Conservation (phyloP, 2,888 invertebrate genomes). For the Orthosia cruda region DNA sequence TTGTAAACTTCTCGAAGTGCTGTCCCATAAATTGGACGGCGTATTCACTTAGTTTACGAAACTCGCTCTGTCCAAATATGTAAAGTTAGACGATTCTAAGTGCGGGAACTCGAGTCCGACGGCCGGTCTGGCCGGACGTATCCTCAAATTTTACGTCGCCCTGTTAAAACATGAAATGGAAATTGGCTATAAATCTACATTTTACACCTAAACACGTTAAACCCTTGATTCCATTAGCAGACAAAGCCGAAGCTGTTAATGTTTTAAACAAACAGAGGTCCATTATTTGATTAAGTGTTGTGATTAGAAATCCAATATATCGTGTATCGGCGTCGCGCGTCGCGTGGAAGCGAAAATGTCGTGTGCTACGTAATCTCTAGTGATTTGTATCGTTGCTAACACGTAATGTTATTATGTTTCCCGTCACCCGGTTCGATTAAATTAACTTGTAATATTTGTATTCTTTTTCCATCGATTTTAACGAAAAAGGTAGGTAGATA, state of each 20-base stretch:
- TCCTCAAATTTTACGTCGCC: conserved; percentile 32
- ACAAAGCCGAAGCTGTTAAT: conserved; percentile 45
- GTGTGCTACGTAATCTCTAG: conserved; percentile 25
- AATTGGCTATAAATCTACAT: conserved; percentile 54
- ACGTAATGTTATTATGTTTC: conserved; percentile 15
- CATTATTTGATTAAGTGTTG: conserved; percentile 50
- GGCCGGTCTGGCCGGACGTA: not conserved
- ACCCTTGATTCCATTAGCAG: conserved; percentile 34
- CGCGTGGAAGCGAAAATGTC: conserved; percentile 11
- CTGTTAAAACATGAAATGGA: conserved; percentile 48
- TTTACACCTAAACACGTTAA: conserved; percentile 49
- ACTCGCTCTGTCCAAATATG: conserved; percentile 47
- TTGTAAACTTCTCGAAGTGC: conserved; percentile 37
- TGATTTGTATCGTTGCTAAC: conserved; percentile 29
- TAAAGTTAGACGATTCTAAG: conserved; percentile 52
- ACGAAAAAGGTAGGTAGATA: not conserved
- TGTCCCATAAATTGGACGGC: conserved; percentile 40
- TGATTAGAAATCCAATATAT: conserved; percentile 52
- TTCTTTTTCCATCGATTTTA: not conserved
- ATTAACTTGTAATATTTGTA: not conserved
- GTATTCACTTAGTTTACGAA: conserved; percentile 47
- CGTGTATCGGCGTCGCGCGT: conserved; percentile 3
- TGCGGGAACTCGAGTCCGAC: conserved; percentile 14
- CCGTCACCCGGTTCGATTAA: not conserved
- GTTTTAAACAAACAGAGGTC: conserved; percentile 47